phyloP scores from a whole-genome alignment of 2,113 vertebrate genomes.

The Limnothrissa miodon region DNA sequence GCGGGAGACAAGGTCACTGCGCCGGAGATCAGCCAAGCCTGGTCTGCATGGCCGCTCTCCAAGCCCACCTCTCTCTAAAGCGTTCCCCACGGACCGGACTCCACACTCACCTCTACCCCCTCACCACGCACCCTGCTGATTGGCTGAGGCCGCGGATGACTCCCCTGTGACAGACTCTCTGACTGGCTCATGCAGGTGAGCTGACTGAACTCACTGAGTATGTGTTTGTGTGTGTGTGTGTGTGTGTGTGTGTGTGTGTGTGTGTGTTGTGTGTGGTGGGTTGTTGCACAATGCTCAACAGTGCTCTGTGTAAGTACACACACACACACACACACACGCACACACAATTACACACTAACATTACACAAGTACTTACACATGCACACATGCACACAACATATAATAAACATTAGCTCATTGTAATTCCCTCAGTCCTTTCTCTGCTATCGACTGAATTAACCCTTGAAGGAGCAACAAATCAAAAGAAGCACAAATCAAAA shows the following conservation, averaged over 20 bases:
- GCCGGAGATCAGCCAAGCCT: conserved; percentile 5
- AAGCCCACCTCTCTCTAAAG: neutral
- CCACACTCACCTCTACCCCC: neutral
- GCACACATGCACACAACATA: neutral
- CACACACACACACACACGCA: neutral
- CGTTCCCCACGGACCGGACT: neutral
- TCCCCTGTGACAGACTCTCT: neutral
- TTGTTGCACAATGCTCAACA: neutral
- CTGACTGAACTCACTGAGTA: neutral
- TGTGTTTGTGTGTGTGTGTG: neutral
- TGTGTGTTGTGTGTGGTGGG: too few species aligned
- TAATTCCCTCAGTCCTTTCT: neutral
- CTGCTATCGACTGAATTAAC: neutral
- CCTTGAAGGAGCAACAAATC: neutral
- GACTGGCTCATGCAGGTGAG: neutral
- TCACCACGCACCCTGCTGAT: neutral
- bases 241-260: neutral
- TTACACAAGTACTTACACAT: neutral
- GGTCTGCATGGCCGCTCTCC: neutral
- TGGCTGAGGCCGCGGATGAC: neutral
- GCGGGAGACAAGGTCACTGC: neutral
- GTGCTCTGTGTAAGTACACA: neutral
- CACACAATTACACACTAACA: neutral
- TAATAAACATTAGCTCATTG: neutral
- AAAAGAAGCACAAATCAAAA: neutral